phyloP scores from a whole-genome alignment of 2,113 vertebrate species.

The Rattus rattus region DNA sequence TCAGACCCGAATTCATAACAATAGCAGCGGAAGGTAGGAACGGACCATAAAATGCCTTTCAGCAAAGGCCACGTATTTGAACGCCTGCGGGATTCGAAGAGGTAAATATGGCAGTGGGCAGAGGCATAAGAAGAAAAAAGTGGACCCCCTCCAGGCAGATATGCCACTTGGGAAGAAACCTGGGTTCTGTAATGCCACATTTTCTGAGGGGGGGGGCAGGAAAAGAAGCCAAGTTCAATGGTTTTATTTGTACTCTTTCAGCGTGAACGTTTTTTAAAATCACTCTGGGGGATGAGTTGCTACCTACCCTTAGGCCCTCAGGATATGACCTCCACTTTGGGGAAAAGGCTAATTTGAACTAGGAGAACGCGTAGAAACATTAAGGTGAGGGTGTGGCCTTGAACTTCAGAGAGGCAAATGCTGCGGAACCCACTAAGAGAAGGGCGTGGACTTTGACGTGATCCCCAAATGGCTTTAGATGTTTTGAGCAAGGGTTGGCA shows the following conservation, averaged over 20 bases:
- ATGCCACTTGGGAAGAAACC: background rate
- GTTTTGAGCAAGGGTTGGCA: background rate
- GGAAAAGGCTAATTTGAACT: background rate
- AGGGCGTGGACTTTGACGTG: background rate
- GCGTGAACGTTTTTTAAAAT: conserved; percentile 26
- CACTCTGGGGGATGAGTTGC: background rate
- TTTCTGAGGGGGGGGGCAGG: background rate
- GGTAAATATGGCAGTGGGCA: background rate
- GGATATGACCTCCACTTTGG: background rate
- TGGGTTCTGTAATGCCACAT: background rate
- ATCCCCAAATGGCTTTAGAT: background rate
- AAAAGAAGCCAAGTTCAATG: background rate
- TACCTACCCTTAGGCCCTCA: background rate
- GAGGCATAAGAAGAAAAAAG: background rate
- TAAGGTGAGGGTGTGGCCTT: background rate
- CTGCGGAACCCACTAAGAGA: background rate
- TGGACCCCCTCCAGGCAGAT: background rate
- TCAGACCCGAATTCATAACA: background rate
- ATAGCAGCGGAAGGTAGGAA: background rate
- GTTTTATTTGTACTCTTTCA: background rate
- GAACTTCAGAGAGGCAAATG: background rate
- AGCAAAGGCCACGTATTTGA: conserved; percentile 11
- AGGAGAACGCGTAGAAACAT: conserved; percentile 34
- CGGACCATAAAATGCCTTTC: conserved; percentile 3
- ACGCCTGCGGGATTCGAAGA: background rate